Base-by-base conservation (phyloP, 2,888 invertebrate species). In the Cheilosia scutellata region DNA sequence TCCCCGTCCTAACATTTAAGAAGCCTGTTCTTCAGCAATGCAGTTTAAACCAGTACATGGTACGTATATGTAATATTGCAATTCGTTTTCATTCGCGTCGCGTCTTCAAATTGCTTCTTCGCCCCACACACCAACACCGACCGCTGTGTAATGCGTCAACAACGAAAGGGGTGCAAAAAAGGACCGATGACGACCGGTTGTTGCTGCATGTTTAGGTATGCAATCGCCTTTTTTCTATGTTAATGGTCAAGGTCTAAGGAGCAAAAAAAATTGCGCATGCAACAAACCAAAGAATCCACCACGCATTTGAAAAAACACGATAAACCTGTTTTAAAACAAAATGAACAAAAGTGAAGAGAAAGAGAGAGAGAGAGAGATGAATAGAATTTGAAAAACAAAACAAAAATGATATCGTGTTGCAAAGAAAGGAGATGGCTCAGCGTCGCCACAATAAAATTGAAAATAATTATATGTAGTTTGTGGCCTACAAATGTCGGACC, bases 181-280 rank as follows among this genome's bases (percentile, higher is more conserved):
- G 55, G 57, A 75, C 29, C 76, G 42, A 42, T 47, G 33, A 62
- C 47, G 66, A 76, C 86, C 86, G 82, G 86, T 86, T 86, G 68
- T 72, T 68, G 63, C 55, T 77, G 76, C 86, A 80, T 76, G 82
- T 86, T 86, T 86, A n/a, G n/a, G n/a, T n/a, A 86, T 86, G 86
- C 86, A 86, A 86, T 86, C 76, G 71, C 82, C 82, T 72, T 82
- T 79, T 89, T 89, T 89, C 89, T 89, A 89, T 91, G 91, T 91
- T 91, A 91, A 91, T 92, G 91, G 91, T 91, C 91, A 91, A 91
- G 92, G 91, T 91, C 92, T 91, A 91, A 92, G 91, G 91, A 91
- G 90, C 91, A 91, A 89, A 88, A 89, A 88, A 86, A 86, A 86
- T 86, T 76, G 75, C 51, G 53, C 76, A 72, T 74, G 55, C 57